A percentile compares a stretch with the other conserved stretches of the same genome.
Conservation (phyloP, 1,140 invertebrate species). For the Leptopilina boulardi region DNA sequence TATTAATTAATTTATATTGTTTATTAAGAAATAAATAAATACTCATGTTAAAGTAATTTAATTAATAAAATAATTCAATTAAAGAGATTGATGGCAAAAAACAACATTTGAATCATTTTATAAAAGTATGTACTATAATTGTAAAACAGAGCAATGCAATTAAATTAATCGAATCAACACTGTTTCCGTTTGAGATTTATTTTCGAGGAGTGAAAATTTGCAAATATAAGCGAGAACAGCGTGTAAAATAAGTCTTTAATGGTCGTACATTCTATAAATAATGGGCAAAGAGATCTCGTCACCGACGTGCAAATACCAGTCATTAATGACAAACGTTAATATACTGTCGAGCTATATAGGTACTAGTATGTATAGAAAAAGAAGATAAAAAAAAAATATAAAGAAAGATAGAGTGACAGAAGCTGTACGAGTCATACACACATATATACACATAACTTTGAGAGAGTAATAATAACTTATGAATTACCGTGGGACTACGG, state of each 20-base stretch:
- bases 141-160: no score
- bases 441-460: conserved; percentile 38
- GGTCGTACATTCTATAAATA: conserved; percentile 7
- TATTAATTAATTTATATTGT: no score
- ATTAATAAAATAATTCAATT: no score
- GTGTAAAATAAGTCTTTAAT: background rate
- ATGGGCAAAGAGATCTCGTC: conserved; percentile 10
- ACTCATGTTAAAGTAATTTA: no score
- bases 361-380: background rate
- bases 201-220: background rate
- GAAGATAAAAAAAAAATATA: background rate
- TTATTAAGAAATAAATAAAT: no score
- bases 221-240: conserved; percentile 6
- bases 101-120: no score
- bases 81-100: no score
- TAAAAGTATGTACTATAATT: no score
- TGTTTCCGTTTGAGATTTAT: no score
- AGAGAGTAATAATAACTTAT: conserved; percentile 53
- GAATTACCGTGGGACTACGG: conserved; percentile 46
- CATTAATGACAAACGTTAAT: conserved; percentile 6
- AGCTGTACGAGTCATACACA: background rate
- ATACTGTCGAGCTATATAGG: conserved; percentile 14
- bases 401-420: background rate
- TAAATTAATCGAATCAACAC: no score
- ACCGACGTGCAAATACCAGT: background rate